These are phyloP conservation scores for Ceyx margarethae DNA, from an alignment of 2,113 vertebrate genomes.

Conservation along the genomic window DNA sequence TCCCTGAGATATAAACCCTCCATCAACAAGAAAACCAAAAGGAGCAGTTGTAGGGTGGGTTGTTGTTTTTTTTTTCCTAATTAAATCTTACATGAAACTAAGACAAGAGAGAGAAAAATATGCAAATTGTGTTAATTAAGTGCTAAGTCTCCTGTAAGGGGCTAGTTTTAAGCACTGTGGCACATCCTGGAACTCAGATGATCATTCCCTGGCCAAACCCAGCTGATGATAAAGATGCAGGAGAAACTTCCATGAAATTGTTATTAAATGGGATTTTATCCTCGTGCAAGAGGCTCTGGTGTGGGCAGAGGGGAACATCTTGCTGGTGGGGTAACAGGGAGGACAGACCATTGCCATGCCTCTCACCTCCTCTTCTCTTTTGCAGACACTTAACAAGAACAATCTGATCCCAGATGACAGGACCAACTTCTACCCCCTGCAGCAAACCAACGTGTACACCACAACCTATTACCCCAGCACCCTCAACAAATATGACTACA, in stretches of 20 bases:
- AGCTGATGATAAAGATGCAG: not conserved
- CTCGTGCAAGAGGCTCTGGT: not conserved
- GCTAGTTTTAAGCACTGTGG: not conserved
- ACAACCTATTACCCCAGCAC: slow-evolving; percentile 96
- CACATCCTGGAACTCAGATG: not conserved
- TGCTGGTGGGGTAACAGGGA: slow-evolving; percentile 12
- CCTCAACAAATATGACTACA: slow-evolving; percentile 93
- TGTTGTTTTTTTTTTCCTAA: not conserved
- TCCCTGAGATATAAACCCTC: not conserved
- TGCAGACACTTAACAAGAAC: slow-evolving; percentile 97
- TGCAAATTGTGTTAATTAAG: not conserved
- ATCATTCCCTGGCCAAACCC: not conserved
- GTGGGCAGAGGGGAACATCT: not conserved
- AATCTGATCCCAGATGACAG: slow-evolving; percentile 95
- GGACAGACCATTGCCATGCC: not conserved
- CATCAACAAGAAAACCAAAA: slow-evolving; percentile 7
- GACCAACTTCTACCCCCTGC: slow-evolving; percentile 91
- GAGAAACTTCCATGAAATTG: not conserved
- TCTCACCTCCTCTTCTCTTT: slow-evolving; percentile 40
- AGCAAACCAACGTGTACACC: slow-evolving; percentile 97
- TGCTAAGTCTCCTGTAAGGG: not conserved
- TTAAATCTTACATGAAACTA: not conserved
- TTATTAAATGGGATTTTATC: not conserved
- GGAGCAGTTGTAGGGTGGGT: not conserved
- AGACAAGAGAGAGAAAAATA: not conserved